Conservation (phyloP, 92 coral and sea anemone species). For the Palythoa grandiflora region DNA sequence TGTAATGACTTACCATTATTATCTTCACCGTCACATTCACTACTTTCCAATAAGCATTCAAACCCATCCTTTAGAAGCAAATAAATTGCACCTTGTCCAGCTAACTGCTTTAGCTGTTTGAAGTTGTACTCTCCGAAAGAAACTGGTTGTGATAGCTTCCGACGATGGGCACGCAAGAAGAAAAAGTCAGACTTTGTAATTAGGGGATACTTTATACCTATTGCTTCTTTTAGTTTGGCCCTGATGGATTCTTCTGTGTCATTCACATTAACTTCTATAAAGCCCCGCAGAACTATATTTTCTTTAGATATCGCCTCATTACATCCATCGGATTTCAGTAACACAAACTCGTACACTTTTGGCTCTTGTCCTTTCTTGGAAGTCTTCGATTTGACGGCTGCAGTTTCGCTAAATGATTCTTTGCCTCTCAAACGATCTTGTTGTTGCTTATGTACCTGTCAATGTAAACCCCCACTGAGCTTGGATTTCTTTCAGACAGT, state of each 20-base stretch:
- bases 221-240: conserved; percentile 46
- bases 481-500: too few relatives aligned
- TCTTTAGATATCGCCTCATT: conserved; percentile 10
- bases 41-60: conserved; percentile 38
- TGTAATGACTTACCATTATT: background rate
- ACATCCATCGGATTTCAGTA: conserved; percentile 33
- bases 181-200: conserved; percentile 47
- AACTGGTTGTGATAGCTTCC: conserved; percentile 52
- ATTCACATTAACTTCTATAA: conserved; percentile 33
- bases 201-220: conserved; percentile 52
- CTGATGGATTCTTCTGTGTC: conserved; percentile 53
- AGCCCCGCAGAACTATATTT: conserved; percentile 49
- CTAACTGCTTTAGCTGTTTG: conserved; percentile 53
- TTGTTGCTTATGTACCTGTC: conserved; percentile 14
- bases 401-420: background rate
- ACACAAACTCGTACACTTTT: conserved; percentile 30
- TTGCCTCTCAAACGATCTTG: conserved; percentile 14
- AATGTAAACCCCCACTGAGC: too few relatives aligned
- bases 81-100: conserved; percentile 59
- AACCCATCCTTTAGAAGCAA: conserved; percentile 47
- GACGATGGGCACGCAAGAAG: conserved; percentile 61
- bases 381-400: background rate
- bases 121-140: conserved; percentile 48
- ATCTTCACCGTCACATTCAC: background rate
- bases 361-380: conserved; percentile 16